Evolutionary conservation across 2,113 vertebrate genomes (phyloP).

Genomic region (Phalacrocorax carbo): DNA sequence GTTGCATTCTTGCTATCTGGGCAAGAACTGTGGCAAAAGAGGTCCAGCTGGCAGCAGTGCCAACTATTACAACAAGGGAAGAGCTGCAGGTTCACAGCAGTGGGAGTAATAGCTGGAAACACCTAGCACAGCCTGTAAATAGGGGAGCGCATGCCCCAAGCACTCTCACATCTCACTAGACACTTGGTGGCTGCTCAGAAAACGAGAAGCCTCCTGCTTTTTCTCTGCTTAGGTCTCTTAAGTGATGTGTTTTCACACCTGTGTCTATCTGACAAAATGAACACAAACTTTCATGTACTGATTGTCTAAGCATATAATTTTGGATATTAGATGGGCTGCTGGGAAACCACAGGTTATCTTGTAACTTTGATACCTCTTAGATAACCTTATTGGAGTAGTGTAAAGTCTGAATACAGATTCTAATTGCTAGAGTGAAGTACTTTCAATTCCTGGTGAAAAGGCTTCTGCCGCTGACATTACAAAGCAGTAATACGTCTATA

Average conservation of each 20-base stretch:
- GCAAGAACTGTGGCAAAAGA: not conserved
- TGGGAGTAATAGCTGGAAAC: not conserved
- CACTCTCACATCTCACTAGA: rapidly evolving
- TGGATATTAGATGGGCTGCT: slow-evolving; percentile 37
- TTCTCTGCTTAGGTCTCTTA: not conserved
- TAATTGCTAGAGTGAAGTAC: slow-evolving; percentile 64
- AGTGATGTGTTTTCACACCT: not conserved
- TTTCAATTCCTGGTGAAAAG: slow-evolving; percentile 62
- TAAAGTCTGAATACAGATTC: slow-evolving; percentile 39
- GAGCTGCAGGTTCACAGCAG: not conserved
- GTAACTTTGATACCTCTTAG: not conserved
- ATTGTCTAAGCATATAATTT: slow-evolving; percentile 24
- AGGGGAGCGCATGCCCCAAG: not conserved
- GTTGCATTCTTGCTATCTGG: rapidly evolving
- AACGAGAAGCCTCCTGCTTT: not conserved
- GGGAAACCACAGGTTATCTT: slow-evolving; percentile 20
- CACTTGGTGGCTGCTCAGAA: not conserved
- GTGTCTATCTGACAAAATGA: not conserved
- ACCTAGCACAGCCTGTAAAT: rapidly evolving
- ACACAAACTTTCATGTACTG: not conserved
- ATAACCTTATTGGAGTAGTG: not conserved
- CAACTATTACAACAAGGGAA: not conserved
- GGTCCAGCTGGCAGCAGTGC: not conserved
- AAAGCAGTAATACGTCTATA: slow-evolving; percentile 60
- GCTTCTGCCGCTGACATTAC: slow-evolving; percentile 65